A percentile compares a stretch with the other conserved stretches of the same genome.
Conservation (phyloP, 2,888 invertebrate species). For the Drosophila atripex region DNA sequence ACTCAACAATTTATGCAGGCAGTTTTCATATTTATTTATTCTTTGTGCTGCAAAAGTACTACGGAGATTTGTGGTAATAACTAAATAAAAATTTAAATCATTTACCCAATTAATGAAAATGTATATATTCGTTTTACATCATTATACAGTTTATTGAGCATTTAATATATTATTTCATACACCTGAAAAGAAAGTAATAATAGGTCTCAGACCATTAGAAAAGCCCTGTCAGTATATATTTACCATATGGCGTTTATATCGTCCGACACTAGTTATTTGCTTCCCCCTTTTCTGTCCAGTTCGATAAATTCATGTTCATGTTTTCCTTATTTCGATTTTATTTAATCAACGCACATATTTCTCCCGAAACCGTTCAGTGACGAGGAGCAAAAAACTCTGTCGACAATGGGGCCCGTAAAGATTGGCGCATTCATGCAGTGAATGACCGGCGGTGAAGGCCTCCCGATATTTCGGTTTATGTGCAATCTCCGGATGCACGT, state of each 20-base stretch:
- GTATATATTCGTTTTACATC: too few relatives aligned
- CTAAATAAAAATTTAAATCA: not conserved
- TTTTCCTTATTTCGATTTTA: slow-evolving; percentile 34
- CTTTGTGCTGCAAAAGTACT: slow-evolving; percentile 18
- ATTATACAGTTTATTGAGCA: not conserved
- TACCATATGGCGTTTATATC: not conserved
- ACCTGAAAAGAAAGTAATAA: too few relatives aligned
- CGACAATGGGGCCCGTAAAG: slow-evolving; percentile 80
- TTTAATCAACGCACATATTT: slow-evolving; percentile 48
- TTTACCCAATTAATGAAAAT: too few relatives aligned
- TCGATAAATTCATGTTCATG: slow-evolving; percentile 22
- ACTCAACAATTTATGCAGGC: slow-evolving; percentile 31
- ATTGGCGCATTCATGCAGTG: slow-evolving; percentile 72
- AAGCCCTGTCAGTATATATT: not conserved
- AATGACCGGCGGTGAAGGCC: slow-evolving; percentile 65
- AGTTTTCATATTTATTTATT: slow-evolving; percentile 9
- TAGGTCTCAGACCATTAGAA: not conserved
- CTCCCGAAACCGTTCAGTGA: slow-evolving; percentile 58
- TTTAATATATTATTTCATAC: not conserved
- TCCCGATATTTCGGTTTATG: slow-evolving; percentile 58
- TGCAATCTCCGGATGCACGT: slow-evolving; percentile 78
- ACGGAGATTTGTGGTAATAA: slow-evolving; percentile 11
- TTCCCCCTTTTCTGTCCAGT: not conserved
- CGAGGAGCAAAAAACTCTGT: slow-evolving; percentile 77
- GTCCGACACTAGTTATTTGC: not conserved